Evolutionary conservation across 2,113 vertebrate genomes (phyloP).

Genomic region (Thomomys bottae): DNA sequence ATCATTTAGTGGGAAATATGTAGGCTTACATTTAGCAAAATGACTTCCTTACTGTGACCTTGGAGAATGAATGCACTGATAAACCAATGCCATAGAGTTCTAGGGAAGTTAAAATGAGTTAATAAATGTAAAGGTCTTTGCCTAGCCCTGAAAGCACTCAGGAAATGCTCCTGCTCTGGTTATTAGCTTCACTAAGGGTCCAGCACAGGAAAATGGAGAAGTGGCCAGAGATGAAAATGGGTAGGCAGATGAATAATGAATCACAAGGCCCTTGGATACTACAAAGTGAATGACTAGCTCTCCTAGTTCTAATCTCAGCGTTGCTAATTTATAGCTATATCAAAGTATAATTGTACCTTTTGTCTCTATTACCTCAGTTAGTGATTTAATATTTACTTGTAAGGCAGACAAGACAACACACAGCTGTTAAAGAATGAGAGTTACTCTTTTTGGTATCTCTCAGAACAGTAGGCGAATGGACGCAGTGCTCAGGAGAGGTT

Average conservation of each 20-base stretch:
- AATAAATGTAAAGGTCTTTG: neutral
- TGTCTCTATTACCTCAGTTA: neutral
- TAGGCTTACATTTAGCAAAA: neutral
- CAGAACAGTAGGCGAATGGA: neutral
- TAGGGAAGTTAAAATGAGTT: neutral
- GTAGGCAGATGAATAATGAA: neutral
- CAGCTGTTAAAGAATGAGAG: neutral
- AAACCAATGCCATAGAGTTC: neutral
- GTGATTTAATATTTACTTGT: neutral
- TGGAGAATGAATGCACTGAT: neutral
- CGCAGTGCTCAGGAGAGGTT: neutral
- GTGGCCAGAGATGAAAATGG: neutral
- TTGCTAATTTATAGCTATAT: neutral
- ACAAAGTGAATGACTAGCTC: neutral
- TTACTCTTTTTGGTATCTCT: neutral
- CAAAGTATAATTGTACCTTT: neutral
- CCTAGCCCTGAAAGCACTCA: neutral
- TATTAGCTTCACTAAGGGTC: neutral
- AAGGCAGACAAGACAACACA: neutral
- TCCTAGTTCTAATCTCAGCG: neutral
- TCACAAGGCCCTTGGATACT: neutral
- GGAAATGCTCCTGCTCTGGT: neutral
- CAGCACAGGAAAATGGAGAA: neutral
- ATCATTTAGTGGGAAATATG: constrained; percentile 19
- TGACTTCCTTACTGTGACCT: neutral